A percentile compares a stretch with the other conserved stretches of the same genome.
Conservation (phyloP, 2,797 vertebrate species). For the Leuciscus waleckii region DNA sequence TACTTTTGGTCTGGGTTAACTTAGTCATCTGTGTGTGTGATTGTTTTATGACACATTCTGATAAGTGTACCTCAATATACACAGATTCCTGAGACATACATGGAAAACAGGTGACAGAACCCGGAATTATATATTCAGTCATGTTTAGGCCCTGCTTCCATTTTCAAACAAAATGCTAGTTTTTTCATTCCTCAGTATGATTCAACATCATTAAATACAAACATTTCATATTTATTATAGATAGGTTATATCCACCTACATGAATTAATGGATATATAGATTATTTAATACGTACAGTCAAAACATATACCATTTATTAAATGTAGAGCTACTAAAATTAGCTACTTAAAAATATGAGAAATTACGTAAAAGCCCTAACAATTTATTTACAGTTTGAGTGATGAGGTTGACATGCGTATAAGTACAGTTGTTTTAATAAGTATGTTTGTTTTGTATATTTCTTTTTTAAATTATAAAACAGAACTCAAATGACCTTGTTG, state of each 20-base stretch:
- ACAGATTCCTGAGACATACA: neutral
- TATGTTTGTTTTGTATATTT: neutral
- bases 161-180: neutral
- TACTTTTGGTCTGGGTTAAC: neutral
- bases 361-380: neutral
- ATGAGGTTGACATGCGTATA: neutral
- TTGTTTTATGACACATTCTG: conserved; percentile 12
- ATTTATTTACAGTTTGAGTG: neutral
- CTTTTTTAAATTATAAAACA: neutral
- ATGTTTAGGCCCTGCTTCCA: neutral
- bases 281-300: neutral
- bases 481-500: neutral
- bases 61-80: neutral
- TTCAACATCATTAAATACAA: neutral
- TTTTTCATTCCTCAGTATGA: neutral
- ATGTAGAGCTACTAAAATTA: neutral
- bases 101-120: neutral
- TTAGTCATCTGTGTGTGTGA: neutral
- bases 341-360: neutral
- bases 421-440: neutral
- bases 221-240: neutral
- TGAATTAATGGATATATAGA: neutral
- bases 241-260: neutral
- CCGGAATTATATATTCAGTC: neutral
- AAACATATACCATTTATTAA: neutral